Evolutionary conservation across 2,113 vertebrate genomes (phyloP), one percentile per base, ranked within the genome.

Genomic region (Nothocercus julius): DNA sequence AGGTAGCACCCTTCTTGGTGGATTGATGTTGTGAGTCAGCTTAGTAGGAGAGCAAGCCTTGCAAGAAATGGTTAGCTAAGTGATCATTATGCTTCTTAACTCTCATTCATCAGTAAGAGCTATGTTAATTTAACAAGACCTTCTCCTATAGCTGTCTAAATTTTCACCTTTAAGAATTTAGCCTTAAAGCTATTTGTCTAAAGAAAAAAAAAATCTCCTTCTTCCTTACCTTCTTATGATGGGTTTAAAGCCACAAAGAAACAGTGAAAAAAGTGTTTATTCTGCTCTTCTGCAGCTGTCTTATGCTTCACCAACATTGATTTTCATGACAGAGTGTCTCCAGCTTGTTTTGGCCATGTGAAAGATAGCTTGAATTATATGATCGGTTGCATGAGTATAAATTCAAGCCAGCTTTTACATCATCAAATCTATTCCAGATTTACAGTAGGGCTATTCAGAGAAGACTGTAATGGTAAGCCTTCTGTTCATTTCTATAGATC

Each of bases 11-110:
- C 93, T 96, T 97, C 82, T 90, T 92, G 95, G 91, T 54, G 94
- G 93, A 66, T 95, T 95, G 96, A 89, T 95, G 89, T 81, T 95
- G 87, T 87, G 92, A 98, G 93, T 95, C 96, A 97, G 94, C 95
- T 66, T 91, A 67, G 90, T 90, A 89, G 86, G 73, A 94, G 91
- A 96, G 82, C 9, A 24, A 94, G 66, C 86, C 90, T 95, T 63
- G 69, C 88, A 89, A 94, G 94, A 89, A 96, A 96, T 82, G 63
- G 67, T 76, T 89, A 96, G 96, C 93, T 95, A 97, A 97, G 92
- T 94, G 93, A 85, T 91, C 89, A 93, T 96, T 97, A 96, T 61
- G 90, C 82, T 75, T 81, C 77, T 82, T 42, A 61, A 73, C 67
- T 90, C 76, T 90, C 2, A 1, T 81, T 95, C 81, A 70, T 96